Percentiles rank a stretch among this genome's conserved stretches.
phyloP scores from a whole-genome alignment of 2,797 vertebrate species.

The Rachycentron canadum region DNA sequence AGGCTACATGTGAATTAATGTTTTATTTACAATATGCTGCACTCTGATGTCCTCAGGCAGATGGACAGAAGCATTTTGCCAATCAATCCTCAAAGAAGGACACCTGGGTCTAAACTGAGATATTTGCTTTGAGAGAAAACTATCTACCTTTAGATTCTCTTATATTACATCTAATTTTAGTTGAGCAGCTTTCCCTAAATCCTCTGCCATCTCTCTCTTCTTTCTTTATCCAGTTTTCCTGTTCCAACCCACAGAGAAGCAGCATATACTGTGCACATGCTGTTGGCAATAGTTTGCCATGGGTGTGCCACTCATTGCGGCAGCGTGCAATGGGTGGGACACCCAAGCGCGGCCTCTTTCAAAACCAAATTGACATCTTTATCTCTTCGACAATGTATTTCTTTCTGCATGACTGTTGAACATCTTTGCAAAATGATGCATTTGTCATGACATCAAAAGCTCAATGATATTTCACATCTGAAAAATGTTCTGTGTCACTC shows the following conservation, averaged over 20 bases:
- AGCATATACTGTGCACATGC: background rate
- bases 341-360: no score
- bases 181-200: background rate
- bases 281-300: slow-evolving; percentile 19
- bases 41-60: slow-evolving; percentile 30
- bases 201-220: background rate
- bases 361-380: slow-evolving; percentile 14
- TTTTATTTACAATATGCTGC: slow-evolving; percentile 40
- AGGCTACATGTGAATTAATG: slow-evolving; percentile 46
- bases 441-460: background rate
- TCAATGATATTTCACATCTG: background rate
- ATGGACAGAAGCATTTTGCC: slow-evolving; percentile 13
- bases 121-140: background rate
- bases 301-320: background rate
- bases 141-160: background rate
- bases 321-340: no score
- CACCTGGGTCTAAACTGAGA: background rate
- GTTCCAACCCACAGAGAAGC: background rate
- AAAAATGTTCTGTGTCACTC: slow-evolving; percentile 12
- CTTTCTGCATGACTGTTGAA: slow-evolving; percentile 7
- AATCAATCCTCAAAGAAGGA: background rate
- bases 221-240: background rate
- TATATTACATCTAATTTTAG: background rate
- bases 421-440: background rate
- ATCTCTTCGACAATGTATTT: background rate